phyloP scores from a whole-genome alignment of 2,888 invertebrate species.

The Marasmarcha lunaedactyla region DNA sequence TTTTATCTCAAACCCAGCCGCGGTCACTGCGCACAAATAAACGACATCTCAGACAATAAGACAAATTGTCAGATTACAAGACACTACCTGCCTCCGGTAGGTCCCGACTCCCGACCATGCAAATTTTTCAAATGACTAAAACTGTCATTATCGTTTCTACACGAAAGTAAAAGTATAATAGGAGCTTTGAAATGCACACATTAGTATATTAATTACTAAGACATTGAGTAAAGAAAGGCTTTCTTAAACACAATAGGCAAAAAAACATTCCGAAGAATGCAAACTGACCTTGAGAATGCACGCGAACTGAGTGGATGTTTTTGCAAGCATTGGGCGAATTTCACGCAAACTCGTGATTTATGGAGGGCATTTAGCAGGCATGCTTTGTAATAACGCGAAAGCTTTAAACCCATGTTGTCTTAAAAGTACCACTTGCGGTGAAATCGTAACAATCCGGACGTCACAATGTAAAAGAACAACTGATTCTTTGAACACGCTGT shows the following conservation, averaged over 20 bases:
- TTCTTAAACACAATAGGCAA: conserved; percentile 34
- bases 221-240: conserved; percentile 47
- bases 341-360: conserved; percentile 58
- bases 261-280: conserved; percentile 34
- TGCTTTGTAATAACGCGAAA: conserved; percentile 35
- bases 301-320: conserved; percentile 22
- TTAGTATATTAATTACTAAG: conserved; percentile 59
- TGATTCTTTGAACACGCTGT: conserved; percentile 25
- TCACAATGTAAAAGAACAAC: conserved; percentile 28
- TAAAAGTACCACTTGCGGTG: conserved; percentile 54
- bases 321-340: conserved; percentile 56
- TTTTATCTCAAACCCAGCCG: conserved; percentile 62
- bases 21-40: conserved; percentile 62
- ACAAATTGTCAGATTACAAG: conserved; percentile 65
- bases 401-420: conserved; percentile 37
- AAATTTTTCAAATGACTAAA: conserved; percentile 38
- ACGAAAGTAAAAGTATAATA: conserved; percentile 58
- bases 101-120: conserved; percentile 44
- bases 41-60: conserved; percentile 63
- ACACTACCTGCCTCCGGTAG: conserved; percentile 61
- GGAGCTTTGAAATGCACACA: conserved; percentile 29
- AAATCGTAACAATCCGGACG: conserved; percentile 34
- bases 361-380: conserved; percentile 25
- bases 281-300: conserved; percentile 46
- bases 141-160: conserved; percentile 40